phyloP scores from a whole-genome alignment of 1,140 invertebrate species.

The Caerostris darwini region DNA sequence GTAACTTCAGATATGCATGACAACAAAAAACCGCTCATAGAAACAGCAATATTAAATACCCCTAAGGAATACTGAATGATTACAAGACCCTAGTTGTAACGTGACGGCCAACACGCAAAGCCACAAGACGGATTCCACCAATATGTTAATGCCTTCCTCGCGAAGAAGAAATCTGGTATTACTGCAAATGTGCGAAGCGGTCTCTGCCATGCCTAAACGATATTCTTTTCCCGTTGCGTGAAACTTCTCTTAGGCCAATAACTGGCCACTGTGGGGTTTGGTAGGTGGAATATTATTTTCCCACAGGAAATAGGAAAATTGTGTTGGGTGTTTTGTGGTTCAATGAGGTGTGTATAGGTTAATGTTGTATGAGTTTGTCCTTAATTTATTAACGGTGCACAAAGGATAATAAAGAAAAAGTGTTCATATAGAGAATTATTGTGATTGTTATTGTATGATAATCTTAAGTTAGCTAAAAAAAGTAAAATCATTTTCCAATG shows the following conservation, averaged over 20 bases:
- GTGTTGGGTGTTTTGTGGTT: background rate
- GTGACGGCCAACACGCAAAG: background rate
- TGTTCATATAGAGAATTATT: too few relatives aligned
- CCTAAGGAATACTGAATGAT: slow-evolving; percentile 10
- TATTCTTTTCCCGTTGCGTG: background rate
- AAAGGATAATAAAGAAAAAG: too few relatives aligned
- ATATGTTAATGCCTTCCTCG: slow-evolving; percentile 9
- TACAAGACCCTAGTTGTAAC: background rate
- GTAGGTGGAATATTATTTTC: background rate
- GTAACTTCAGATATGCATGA: background rate
- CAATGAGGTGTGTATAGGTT: background rate
- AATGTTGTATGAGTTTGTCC: too few relatives aligned
- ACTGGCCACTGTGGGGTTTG: background rate
- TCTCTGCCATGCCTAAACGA: background rate
- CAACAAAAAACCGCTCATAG: background rate
- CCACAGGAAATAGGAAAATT: background rate
- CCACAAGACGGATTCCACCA: background rate
- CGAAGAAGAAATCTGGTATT: background rate
- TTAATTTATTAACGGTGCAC: too few relatives aligned
- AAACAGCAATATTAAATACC: background rate
- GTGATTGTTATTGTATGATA: too few relatives aligned
- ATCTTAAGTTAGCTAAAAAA: too few relatives aligned
- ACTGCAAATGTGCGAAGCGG: background rate
- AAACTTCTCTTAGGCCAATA: background rate
- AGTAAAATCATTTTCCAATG: too few relatives aligned